Conservation (phyloP, 2,113 vertebrate genomes). For the Otus sunia region DNA sequence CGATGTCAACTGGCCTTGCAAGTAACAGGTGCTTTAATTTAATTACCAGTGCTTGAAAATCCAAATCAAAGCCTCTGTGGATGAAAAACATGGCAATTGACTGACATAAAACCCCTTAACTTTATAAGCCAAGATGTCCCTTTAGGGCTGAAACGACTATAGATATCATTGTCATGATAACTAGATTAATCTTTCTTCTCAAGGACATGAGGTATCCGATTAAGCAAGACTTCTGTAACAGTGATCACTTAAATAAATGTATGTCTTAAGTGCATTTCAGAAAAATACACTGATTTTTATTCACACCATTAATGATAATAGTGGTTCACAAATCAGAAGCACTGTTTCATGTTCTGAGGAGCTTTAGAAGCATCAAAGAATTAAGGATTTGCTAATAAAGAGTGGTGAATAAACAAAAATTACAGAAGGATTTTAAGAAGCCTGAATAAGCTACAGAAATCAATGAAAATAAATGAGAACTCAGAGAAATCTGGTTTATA, state of each 20-base stretch:
- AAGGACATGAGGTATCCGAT: not conserved
- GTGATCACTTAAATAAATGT: not conserved
- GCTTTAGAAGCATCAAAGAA: slow-evolving; percentile 18
- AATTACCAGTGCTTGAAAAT: not conserved
- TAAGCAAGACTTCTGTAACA: not conserved
- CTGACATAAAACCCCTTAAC: not conserved
- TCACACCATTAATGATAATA: not conserved
- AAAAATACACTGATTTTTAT: not conserved
- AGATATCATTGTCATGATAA: not conserved
- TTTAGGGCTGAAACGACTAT: not conserved
- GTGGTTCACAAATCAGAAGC: not conserved
- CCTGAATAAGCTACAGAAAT: not conserved
- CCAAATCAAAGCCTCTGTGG: not conserved
- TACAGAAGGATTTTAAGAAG: not conserved
- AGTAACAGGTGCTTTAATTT: not conserved
- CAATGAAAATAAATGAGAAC: not conserved
- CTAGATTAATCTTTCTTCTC: not conserved
- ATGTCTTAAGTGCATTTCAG: not conserved
- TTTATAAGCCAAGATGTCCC: not conserved
- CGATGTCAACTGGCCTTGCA: not conserved
- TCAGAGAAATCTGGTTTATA: not conserved
- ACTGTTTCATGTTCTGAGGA: not conserved
- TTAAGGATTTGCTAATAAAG: slow-evolving; percentile 19
- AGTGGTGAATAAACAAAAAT: slow-evolving; percentile 4
- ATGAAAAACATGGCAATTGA: not conserved